Evolutionary conservation across 2,797 vertebrate genomes (phyloP).

Genomic region (Aeoliscus strigatus): DNA sequence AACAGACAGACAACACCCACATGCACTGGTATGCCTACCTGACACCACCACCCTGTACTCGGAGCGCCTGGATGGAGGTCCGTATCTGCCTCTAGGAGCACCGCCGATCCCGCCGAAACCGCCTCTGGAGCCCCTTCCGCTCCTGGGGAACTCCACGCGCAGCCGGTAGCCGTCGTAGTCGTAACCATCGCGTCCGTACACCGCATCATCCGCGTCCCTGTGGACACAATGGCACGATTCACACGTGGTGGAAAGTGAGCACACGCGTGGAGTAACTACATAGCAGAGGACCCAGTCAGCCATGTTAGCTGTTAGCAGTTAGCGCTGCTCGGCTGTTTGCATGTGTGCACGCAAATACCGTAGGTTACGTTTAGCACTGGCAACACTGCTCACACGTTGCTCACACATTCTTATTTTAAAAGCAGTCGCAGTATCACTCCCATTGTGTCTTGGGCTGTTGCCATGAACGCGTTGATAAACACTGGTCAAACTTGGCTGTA

Average conservation of each 20-base stretch:
- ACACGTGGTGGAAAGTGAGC: background rate
- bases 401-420: too few relatives aligned
- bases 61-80: constrained; percentile 87
- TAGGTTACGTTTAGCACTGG: background rate
- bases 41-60: constrained; percentile 92
- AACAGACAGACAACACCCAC: background rate
- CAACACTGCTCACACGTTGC: too few relatives aligned
- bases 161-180: constrained; percentile 87
- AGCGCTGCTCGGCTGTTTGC: constrained; percentile 4
- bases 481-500: background rate
- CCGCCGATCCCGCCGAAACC: constrained; percentile 68
- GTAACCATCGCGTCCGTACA: constrained; percentile 84
- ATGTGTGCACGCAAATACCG: background rate
- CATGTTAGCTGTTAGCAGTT: constrained; percentile 25
- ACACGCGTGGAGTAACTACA: too few relatives aligned
- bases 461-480: too few relatives aligned
- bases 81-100: constrained; percentile 81
- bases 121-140: constrained; percentile 74
- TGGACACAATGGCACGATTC: background rate
- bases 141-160: constrained; percentile 90
- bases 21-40: constrained; percentile 61
- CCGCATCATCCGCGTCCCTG: constrained; percentile 85
- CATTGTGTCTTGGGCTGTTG: too few relatives aligned
- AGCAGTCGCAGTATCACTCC: too few relatives aligned
- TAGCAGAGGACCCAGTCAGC: constrained; percentile 3